Conservation (phyloP, 2,888 invertebrate genomes). For the Diaperis boleti region DNA sequence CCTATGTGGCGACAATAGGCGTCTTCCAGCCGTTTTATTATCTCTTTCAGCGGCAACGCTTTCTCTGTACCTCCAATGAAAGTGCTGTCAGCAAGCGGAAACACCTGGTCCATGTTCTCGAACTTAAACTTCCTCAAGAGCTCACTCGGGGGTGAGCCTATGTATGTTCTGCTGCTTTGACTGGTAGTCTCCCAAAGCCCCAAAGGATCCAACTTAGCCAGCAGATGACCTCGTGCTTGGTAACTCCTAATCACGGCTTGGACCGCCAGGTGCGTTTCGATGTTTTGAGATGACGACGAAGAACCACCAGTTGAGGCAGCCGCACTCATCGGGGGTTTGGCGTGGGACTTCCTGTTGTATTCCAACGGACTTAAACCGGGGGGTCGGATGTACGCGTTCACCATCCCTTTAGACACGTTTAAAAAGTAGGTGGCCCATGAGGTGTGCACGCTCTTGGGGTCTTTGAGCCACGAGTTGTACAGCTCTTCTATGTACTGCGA, state of each 20-base stretch:
- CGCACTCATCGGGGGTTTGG: too few species aligned
- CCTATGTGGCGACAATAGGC: slow-evolving; percentile 81
- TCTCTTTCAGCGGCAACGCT: slow-evolving; percentile 72
- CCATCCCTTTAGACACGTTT: not conserved
- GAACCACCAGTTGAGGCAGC: too few species aligned
- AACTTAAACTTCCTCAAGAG: slow-evolving; percentile 3
- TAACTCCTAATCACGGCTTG: slow-evolving; percentile 25
- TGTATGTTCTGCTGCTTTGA: not conserved
- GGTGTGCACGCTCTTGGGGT: slow-evolving; percentile 52
- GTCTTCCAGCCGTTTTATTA: slow-evolving; percentile 74
- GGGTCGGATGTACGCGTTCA: not conserved
- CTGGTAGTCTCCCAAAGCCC: not conserved
- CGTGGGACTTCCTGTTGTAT: slow-evolving; percentile 21
- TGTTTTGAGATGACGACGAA: not conserved
- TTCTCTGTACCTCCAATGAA: slow-evolving; percentile 19
- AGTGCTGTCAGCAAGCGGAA: slow-evolving; percentile 12
- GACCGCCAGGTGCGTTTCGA: slow-evolving; percentile 22
- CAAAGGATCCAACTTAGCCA: slow-evolving; percentile 27
- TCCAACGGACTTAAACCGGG: not conserved
- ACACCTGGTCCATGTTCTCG: slow-evolving; percentile 16
- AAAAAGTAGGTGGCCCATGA: slow-evolving; percentile 58
- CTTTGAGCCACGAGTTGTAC: slow-evolving; percentile 55
- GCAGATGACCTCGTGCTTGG: slow-evolving; percentile 31
- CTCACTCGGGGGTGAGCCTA: slow-evolving; percentile 10
- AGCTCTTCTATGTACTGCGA: slow-evolving; percentile 59